Evolutionary conservation across 2,888 invertebrate species (phyloP), one percentile per base, ranked within the genome.

Genomic region (Thumatha senex): DNA sequence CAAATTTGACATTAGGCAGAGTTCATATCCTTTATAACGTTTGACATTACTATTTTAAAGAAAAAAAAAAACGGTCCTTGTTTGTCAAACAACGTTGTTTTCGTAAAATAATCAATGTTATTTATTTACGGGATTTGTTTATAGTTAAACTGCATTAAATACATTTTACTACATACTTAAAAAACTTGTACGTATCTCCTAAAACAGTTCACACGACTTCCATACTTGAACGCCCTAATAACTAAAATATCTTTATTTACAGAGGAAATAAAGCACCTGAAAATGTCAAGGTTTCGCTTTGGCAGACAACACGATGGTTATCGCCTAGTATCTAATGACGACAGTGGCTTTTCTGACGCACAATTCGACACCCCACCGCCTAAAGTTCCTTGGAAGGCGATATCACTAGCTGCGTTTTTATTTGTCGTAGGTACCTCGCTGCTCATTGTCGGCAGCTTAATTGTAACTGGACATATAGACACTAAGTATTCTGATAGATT

Each of bases 331-430:
- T 82, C 90, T 0, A 83, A 78, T 53, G 94, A 92, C 18, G 93
- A 95, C 69, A 93, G 93, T 82, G 95, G 94, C 33, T 95, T 95
- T 80, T 92, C 94, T 2, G 95, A 95, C 74, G 94, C 95, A 18
- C 96, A 95, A 80, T 95, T 95, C 74, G 90, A 93, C 55, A 81
- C 82, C 42, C 94, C 95, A 51, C 93, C 94, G 1, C 92, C 94
- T 34, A 94, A 94, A 80, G 93, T 98, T 70, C 98, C 98, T 40
- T 97, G 96, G 95, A 96, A 95, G 85, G 96, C 97, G 0, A 95
- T 98, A 44, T 80, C 92, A 7, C 88, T 98, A 63, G 97, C 98
- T 0, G 86, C 94, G 11, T 92, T 95, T 52, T 89, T 98, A 38
- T 95, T 97, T 72, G 78, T 96, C 42, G 94, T 94, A n/a, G 98